A percentile compares a stretch with the other conserved stretches of the same genome.
phyloP scores from a whole-genome alignment of 2,797 vertebrate genomes.

The Siniperca obscura region DNA sequence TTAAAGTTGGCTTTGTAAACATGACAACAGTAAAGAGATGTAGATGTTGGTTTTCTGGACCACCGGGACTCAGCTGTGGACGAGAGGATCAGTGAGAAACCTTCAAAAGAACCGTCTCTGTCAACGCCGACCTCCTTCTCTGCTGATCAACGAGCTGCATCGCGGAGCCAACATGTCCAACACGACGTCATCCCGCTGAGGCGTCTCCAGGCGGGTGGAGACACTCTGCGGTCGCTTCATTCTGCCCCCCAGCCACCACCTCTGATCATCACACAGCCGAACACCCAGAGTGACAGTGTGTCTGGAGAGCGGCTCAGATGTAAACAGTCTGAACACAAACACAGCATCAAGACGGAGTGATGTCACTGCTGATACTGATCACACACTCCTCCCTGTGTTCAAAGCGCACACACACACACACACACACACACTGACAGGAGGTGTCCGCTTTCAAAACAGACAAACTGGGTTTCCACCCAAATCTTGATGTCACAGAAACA shows the following conservation, averaged over 20 bases:
- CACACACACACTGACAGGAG: constrained; percentile 9
- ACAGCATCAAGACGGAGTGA: constrained; percentile 39
- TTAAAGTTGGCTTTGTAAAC: neutral
- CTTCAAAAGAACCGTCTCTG: no score
- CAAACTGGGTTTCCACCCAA: constrained; percentile 39
- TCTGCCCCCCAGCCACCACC: constrained; percentile 18
- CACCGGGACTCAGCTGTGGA: neutral
- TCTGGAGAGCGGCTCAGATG: constrained; percentile 15
- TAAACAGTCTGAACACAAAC: constrained; percentile 53
- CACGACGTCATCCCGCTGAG: constrained; percentile 62
- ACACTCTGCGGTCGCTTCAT: constrained; percentile 41
- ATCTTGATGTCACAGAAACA: constrained; percentile 24
- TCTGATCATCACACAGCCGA: constrained; percentile 11
- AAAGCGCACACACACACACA: constrained; percentile 29
- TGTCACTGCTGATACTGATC: constrained; percentile 66
- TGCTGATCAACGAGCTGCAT: constrained; percentile 40
- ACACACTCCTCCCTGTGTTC: constrained; percentile 55
- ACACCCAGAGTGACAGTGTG: constrained; percentile 22
- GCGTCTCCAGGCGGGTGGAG: constrained; percentile 62
- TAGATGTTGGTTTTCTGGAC: neutral
- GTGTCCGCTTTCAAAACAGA: constrained; percentile 39
- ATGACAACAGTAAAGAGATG: neutral
- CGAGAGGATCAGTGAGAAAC: neutral
- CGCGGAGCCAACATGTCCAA: constrained; percentile 62
- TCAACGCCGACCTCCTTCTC: neutral